Evolutionary conservation across 2,797 vertebrate genomes (phyloP).

Genomic region (Limosa lapponica): DNA sequence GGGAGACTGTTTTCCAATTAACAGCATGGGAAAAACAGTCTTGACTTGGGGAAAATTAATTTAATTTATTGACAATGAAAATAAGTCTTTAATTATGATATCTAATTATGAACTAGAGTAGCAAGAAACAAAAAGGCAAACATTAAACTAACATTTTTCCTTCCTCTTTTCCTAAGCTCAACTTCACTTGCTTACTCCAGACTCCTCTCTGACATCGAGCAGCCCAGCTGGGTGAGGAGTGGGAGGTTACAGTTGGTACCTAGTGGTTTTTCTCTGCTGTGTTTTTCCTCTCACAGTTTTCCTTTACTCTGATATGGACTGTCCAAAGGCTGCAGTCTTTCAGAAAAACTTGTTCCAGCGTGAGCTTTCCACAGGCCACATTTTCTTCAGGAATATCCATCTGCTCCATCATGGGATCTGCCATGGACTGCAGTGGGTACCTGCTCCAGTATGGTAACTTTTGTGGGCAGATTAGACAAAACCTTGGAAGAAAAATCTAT

Average conservation of each 20-base stretch:
- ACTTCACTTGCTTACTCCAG: background rate
- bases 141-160: background rate
- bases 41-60: background rate
- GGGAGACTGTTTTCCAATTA: background rate
- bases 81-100: background rate
- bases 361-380: background rate
- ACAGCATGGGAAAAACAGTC: fast-evolving
- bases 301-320: background rate
- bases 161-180: background rate
- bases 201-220: background rate
- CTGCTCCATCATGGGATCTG: background rate
- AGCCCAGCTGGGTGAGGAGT: background rate
- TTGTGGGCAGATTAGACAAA: background rate
- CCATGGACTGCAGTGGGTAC: background rate
- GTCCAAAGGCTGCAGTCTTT: background rate
- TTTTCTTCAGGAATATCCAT: background rate
- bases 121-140: background rate
- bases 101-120: background rate
- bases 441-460: background rate
- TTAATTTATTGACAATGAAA: background rate
- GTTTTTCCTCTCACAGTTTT: background rate
- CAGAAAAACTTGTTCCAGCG: background rate
- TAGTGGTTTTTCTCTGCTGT: background rate
- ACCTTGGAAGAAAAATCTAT: background rate
- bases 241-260: background rate